These are phyloP conservation scores for Ochropleura leucogaster DNA, from an alignment of 2,888 invertebrate genomes.

Conservation along the genomic window DNA sequence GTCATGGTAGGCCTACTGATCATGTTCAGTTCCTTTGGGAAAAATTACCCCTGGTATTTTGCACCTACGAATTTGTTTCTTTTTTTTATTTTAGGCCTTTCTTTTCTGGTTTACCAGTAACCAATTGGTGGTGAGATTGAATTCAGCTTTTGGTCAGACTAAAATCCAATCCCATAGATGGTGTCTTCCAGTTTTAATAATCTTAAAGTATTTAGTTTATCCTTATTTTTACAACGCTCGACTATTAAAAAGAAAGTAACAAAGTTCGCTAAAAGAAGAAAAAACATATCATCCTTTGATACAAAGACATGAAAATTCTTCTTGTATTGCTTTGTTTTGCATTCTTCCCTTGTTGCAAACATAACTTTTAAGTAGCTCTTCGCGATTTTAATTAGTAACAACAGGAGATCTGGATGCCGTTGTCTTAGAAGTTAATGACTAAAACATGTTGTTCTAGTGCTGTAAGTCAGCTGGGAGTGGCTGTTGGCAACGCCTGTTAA, in stretches of 20 bases:
- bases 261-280: not conserved
- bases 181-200: not conserved
- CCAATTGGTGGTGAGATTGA: not conserved
- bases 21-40: not conserved
- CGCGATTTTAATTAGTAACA: conserved; percentile 32
- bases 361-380: not conserved
- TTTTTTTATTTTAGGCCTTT: not conserved
- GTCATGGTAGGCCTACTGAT: too few species aligned
- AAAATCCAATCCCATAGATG: too few species aligned
- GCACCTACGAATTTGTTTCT: not conserved
- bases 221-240: not conserved
- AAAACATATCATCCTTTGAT: not conserved
- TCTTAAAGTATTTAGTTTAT: not conserved
- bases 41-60: too few species aligned
- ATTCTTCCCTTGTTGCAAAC: conserved; percentile 6
- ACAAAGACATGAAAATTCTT: not conserved
- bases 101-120: not conserved
- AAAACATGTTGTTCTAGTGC: conserved; percentile 23
- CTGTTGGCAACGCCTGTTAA: conserved; percentile 50
- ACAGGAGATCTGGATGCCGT: conserved; percentile 16
- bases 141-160: not conserved
- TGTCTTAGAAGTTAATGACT: conserved; percentile 34
- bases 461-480: conserved; percentile 48
- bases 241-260: not conserved
- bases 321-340: not conserved